Evolutionary conservation across 2,113 vertebrate genomes (phyloP), one percentile per base, ranked within the genome.

Genomic region (Petaurus breviceps): DNA sequence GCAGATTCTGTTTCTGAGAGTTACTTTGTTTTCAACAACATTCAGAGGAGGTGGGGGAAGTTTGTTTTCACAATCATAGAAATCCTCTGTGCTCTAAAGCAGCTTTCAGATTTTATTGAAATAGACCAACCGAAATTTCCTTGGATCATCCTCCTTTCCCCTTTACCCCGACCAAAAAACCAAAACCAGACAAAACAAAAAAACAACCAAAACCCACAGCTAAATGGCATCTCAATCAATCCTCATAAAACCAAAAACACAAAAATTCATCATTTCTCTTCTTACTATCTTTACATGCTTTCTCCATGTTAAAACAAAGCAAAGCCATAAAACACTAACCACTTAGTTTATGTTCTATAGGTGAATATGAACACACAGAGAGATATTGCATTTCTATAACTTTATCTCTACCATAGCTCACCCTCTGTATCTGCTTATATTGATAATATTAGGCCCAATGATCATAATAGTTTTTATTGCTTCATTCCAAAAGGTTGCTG

Each of bases 1-100:
- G 98, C 98, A 98, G 98, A 98, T 98, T 98, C 95, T 96, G 95
- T 97, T 97, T 98, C 97, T 96, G 97, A 96, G 98, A 98, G 95
- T 98, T 92, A 97, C 95, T 98, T 93, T 97, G 97, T 98, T 94
- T 92, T 95, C 96, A 92, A 92, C 91, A 97, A 96, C 46, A 91
- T 90, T 57, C 31, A 31, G 50, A 94, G 93, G 94, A 93, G 96
- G 96, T 97, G 97, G 8, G 91, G 90, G 94, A 61, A 97, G 89
- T 84, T 19, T 95, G 94, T 96, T 97, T 98, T 90, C 52, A 92
- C 46, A 92, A 89, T 94, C 22, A n/a, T 94, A 95, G 68, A 95
- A 98, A 97, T 89, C 37, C 90, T 97, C 92, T 96, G 77, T 90
- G 95, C 14, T 49, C 61, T 91, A 97, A 68, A 97, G 57, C n/a